Evolutionary conservation across 2,113 vertebrate genomes (phyloP), one percentile per base, ranked within the genome.

Genomic region (Forbesichthys papilliferus): DNA sequence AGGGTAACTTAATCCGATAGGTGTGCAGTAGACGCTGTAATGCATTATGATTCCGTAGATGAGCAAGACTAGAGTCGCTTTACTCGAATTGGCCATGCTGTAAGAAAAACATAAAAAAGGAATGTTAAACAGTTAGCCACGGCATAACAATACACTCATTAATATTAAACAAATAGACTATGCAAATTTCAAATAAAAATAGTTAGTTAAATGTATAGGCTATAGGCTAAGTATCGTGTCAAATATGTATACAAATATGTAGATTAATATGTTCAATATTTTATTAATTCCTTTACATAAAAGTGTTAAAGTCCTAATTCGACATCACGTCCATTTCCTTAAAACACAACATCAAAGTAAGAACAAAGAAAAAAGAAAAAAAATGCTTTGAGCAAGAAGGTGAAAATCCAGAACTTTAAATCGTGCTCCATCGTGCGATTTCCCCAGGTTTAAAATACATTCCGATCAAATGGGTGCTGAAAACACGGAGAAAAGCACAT

Each of bases 11-110:
- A 98, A 93, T 92, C 96, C 94, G 11, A 95, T 92, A 89, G 96
- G 96, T 88, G 96, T 95, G 90, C 96, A 94, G 93, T 94, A 94
- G 91, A 95, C 95, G 85, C 94, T 96, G 95, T 95, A 96, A 83
- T 96, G 95, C 94, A 97, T 95, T 88, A 98, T 92, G 88, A 98
- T 95, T 85, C 96, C 96, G 80, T 97, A 98, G 93, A 98, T 91
- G 88, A 98, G 92, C 86, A 98, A 91, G 86, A 93, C 94, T 92
- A 96, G 88, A 89, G 95, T 93, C 75, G 95, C 93, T 94, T 95
- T 96, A 92, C 94, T 96, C 90, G 95, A 95, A 95, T 95, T 96
- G 88, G 95, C 93, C 96, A 95, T 95, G 94, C 96, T 99, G 94
- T 81, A 79, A 81, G 79, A 83, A 80, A 68, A 74, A 81, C 69